Base-by-base conservation (phyloP, 2,888 invertebrate genomes). In the Amphipoea lucens region DNA sequence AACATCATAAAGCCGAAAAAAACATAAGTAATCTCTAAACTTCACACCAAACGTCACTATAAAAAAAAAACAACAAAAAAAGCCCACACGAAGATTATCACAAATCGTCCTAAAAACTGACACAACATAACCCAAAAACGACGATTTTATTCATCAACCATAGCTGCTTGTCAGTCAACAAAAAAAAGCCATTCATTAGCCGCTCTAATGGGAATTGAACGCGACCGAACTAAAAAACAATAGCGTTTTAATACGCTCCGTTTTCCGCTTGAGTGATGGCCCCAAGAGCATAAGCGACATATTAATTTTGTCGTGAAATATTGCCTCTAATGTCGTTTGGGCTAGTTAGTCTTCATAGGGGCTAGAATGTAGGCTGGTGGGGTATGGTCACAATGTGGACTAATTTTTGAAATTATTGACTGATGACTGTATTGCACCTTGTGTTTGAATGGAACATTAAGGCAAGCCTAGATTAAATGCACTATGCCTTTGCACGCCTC, bases 121-220 rank as follows among this genome's bases (percentile, higher is more conserved):
- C 65, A 79, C 78, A 78, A 66, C 40, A 62, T 57, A 62, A 83
- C 84, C 79, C 42, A 87, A 87, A 85, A 86, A 83, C 69, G 29
- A 83, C 62, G 74, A 87, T 86, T 89, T 86, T 89, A 86, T 89
- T 87, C 85, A 85, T 85, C 79, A 87, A 40, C 80, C 85, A 86
- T 83, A 84, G 83, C 76, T 79, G 79, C n/a, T 68, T 87, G 90
- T 83, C 90, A 88, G 81, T 88, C 85, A 83, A 90, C 87, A 80
- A 81, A 88, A 80, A 83, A 87, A 84, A 78, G 67, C 74, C 76
- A 86, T 90, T 88, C 76, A 90, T 90, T 89, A 90, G 87, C 36
- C 2, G 60, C 81, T 75, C 94, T 92, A 92, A 92, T 93, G 95
- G 95, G 95, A 93, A 92, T 94, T 92, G 87, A 91, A 94, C 92